Percentiles rank a stretch among this genome's conserved stretches.
Evolutionary conservation across 2,797 vertebrate genomes (phyloP).

Genomic region (Platalea minor): DNA sequence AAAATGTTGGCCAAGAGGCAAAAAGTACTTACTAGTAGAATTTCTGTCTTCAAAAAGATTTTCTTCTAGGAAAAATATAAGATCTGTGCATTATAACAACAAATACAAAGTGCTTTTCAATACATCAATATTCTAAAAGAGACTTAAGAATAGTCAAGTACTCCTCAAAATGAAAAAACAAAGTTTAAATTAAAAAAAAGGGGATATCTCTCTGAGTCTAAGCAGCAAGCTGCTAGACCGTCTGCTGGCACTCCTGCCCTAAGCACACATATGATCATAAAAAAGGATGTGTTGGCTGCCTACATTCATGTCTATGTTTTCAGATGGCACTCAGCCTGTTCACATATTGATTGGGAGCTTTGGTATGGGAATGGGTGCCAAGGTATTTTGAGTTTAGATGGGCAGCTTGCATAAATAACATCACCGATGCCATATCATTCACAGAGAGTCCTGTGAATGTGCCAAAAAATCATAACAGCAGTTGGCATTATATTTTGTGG

Average conservation of each 20-base stretch:
- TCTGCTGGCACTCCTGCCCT: slow-evolving; percentile 17
- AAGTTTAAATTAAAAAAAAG: background rate
- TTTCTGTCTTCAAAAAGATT: background rate
- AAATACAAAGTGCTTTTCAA: background rate
- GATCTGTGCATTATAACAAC: background rate
- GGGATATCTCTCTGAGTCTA: background rate
- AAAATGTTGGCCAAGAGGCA: background rate
- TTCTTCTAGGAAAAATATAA: background rate
- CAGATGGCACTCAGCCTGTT: background rate
- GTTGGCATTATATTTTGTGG: slow-evolving; percentile 21
- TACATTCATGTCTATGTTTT: slow-evolving; percentile 25
- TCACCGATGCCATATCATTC: background rate
- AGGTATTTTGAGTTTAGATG: slow-evolving; percentile 32
- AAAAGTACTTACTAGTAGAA: background rate
- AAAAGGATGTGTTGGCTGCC: slow-evolving; percentile 28
- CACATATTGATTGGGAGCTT: background rate
- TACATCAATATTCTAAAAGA: background rate
- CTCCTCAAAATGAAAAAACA: background rate
- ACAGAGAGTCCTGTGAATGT: background rate
- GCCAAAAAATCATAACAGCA: slow-evolving; percentile 27
- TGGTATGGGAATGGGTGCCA: slow-evolving; percentile 22
- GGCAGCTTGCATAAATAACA: slow-evolving; percentile 43
- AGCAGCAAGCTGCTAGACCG: background rate
- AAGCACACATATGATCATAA: background rate
- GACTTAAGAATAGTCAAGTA: background rate